phyloP scores from a whole-genome alignment of 1,140 invertebrate species.

The Ctenoplectra terminalis region DNA sequence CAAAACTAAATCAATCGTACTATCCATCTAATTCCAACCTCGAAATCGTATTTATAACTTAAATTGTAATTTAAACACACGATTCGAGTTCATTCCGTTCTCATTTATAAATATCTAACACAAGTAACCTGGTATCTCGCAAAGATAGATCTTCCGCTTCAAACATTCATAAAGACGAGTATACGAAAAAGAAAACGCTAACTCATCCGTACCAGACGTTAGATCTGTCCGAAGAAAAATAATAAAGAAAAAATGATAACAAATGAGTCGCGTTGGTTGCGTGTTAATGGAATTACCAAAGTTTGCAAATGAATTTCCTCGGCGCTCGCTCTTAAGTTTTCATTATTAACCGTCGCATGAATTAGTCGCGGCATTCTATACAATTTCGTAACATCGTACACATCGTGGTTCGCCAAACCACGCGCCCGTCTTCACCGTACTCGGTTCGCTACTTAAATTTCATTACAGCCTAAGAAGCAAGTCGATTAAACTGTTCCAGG shows the following conservation, averaged over 20 bases:
- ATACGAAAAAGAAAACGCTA: neutral
- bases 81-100: no score
- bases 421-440: neutral
- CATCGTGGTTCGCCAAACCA: neutral
- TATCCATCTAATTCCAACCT: no score
- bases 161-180: no score
- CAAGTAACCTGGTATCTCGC: no score
- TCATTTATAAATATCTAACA: no score
- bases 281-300: conserved; percentile 6
- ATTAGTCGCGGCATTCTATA: neutral
- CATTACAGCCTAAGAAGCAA: neutral
- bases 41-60: no score
- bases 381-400: neutral
- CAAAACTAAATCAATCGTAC: no score
- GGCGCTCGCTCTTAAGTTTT: neutral
- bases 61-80: no score
- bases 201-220: neutral
- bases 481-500: neutral
- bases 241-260: no score
- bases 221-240: neutral
- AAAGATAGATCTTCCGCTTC: no score
- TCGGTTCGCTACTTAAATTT: neutral
- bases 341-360: conserved; percentile 21
- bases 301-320: neutral
- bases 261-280: neutral